phyloP scores from a whole-genome alignment of 2,888 invertebrate species.

The Ennomos erosarius region DNA sequence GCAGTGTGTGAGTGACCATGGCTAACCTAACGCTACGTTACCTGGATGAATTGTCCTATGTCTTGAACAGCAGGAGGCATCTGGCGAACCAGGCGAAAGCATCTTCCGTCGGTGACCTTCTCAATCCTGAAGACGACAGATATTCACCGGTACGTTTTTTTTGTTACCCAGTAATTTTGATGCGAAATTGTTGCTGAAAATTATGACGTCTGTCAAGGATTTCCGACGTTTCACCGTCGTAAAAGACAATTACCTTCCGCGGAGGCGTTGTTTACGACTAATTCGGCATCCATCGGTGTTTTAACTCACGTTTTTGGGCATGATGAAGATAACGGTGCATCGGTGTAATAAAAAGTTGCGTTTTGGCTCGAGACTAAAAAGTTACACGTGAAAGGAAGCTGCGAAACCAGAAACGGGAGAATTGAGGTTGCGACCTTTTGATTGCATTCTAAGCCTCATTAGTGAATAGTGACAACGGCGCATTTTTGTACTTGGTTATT shows the following conservation, averaged over 20 bases:
- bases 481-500: no score
- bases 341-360: constrained; percentile 17
- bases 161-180: constrained; percentile 16
- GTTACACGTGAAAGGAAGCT: constrained; percentile 35
- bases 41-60: constrained; percentile 82
- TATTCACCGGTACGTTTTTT: constrained; percentile 66
- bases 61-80: constrained; percentile 75
- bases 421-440: constrained; percentile 46
- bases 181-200: constrained; percentile 3
- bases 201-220: constrained; percentile 11
- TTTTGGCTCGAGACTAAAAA: constrained; percentile 15
- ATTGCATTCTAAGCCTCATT: constrained; percentile 25
- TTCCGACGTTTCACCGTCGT: not conserved
- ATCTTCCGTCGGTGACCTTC: constrained; percentile 80
- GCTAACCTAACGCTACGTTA: constrained; percentile 79
- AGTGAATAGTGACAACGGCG: constrained; percentile 15
- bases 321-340: constrained; percentile 2
- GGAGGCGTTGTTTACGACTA: not conserved
- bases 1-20: constrained; percentile 59
- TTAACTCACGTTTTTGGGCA: constrained; percentile 1
- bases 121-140: constrained; percentile 74
- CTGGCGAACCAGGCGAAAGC: constrained; percentile 66
- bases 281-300: constrained; percentile 9
- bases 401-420: constrained; percentile 38
- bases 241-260: constrained; percentile 4